A percentile compares a stretch with the other conserved stretches of the same genome.
Evolutionary conservation across 2,888 invertebrate genomes (phyloP).

Genomic region (Acrobasis suavella): DNA sequence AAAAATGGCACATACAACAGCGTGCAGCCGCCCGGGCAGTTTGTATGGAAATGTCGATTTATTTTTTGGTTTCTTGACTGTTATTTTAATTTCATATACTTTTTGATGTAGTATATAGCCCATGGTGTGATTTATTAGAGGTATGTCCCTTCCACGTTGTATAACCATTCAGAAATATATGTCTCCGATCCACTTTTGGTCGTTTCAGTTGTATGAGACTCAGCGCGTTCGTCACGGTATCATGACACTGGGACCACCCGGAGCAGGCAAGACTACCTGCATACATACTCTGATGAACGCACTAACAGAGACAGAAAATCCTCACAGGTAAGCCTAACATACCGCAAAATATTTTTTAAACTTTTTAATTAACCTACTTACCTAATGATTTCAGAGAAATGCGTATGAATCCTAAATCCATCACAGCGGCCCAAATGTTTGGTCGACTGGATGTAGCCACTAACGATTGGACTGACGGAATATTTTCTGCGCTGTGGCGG

Average conservation of each 20-base stretch:
- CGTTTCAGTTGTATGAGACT: slow-evolving; percentile 92
- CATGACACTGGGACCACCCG: slow-evolving; percentile 97
- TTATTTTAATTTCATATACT: too few species aligned
- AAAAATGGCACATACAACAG: too few species aligned
- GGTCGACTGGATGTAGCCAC: slow-evolving; percentile 97
- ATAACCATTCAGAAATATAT: too few species aligned
- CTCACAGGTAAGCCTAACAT: slow-evolving; percentile 85
- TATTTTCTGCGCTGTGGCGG: slow-evolving; percentile 97
- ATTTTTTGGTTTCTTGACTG: too few species aligned
- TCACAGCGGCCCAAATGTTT: slow-evolving; percentile 99
- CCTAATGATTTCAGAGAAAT: slow-evolving; percentile 86
- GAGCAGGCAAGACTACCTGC: slow-evolving; percentile 97
- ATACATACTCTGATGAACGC: slow-evolving; percentile 95
- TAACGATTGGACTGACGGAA: slow-evolving; percentile 99
- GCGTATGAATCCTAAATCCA: slow-evolving; percentile 99
- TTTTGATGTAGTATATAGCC: too few species aligned
- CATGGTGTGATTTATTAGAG: too few species aligned
- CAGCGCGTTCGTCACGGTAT: slow-evolving; percentile 97
- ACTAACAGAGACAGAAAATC: slow-evolving; percentile 91
- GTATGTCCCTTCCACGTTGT: too few species aligned
- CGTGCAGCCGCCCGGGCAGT: too few species aligned
- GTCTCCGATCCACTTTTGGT: too few species aligned
- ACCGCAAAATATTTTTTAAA: not conserved
- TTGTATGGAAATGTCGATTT: too few species aligned
- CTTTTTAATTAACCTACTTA: too few species aligned